phyloP scores from a whole-genome alignment of 2,113 vertebrate genomes.

The Corvus cornix region DNA sequence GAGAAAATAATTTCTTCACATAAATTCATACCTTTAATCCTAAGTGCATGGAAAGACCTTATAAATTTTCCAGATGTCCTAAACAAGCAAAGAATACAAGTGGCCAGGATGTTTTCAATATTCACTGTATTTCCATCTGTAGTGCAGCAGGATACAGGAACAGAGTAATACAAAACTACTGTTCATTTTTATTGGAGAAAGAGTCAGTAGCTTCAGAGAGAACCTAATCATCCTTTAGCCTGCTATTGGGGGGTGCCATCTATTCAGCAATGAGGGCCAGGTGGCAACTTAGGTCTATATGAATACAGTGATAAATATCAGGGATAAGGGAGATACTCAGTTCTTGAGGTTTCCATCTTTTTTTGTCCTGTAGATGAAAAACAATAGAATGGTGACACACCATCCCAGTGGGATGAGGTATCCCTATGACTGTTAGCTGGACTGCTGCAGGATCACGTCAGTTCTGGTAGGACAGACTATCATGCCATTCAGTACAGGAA shows the following conservation, averaged over 20 bases:
- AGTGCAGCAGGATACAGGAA: background rate
- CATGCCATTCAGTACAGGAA: background rate
- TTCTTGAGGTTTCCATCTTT: background rate
- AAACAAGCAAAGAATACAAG: background rate
- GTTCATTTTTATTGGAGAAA: background rate
- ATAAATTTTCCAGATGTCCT: background rate
- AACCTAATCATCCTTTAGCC: background rate
- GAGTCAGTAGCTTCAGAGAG: background rate
- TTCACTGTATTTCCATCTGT: background rate
- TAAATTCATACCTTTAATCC: background rate
- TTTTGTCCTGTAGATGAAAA: background rate
- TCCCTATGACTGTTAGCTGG: background rate
- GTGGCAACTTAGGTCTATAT: background rate
- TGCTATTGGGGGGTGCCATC: rapidly evolving
- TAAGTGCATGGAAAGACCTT: background rate
- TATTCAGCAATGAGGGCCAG: background rate
- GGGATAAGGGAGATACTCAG: background rate
- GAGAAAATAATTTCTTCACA: background rate
- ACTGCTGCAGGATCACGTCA: background rate
- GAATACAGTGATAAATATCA: background rate
- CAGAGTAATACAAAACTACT: background rate
- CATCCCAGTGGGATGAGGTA: no score
- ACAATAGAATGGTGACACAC: background rate
- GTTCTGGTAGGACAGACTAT: background rate
- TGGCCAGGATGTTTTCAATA: background rate